These are phyloP conservation scores for Oophaga sylvatica DNA, from an alignment of 2,797 vertebrate species.

Conservation along the genomic window DNA sequence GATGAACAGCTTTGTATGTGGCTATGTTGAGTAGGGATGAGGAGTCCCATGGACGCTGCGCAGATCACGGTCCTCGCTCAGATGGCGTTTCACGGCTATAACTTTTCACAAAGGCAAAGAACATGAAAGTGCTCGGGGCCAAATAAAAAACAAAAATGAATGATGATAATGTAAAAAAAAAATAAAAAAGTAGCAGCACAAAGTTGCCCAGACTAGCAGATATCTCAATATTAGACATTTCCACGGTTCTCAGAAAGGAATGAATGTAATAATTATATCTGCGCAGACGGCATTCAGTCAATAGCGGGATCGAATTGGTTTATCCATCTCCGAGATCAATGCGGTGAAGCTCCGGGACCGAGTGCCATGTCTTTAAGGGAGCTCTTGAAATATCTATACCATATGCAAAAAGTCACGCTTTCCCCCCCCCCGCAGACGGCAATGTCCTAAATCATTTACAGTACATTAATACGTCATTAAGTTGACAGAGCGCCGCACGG, in stretches of 20 bases:
- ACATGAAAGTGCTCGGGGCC: background rate
- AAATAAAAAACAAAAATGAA: background rate
- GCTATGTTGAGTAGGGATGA: too few relatives aligned
- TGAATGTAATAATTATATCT: background rate
- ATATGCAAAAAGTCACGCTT: conserved; percentile 35
- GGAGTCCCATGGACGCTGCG: too few relatives aligned
- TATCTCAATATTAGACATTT: background rate
- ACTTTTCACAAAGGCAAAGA: background rate
- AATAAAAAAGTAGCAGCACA: background rate
- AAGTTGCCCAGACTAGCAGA: background rate
- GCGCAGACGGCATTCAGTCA: conserved; percentile 5
- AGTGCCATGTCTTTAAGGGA: conserved; percentile 39
- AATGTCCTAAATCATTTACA: conserved; percentile 55
- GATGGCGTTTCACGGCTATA: too few relatives aligned
- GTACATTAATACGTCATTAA: conserved; percentile 59
- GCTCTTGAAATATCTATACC: conserved; percentile 48
- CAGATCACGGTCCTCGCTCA: too few relatives aligned
- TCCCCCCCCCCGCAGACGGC: background rate
- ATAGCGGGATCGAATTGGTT: conserved; percentile 33
- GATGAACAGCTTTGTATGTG: too few relatives aligned
- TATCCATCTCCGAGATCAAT: conserved; percentile 52
- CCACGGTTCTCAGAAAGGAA: background rate
- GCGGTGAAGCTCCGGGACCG: background rate
- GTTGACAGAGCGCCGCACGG: conserved; percentile 40
- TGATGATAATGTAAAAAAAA: background rate